These are phyloP conservation scores for Pseudopipra pipra DNA, from an alignment of 2,113 vertebrate genomes.

Conservation along the genomic window DNA sequence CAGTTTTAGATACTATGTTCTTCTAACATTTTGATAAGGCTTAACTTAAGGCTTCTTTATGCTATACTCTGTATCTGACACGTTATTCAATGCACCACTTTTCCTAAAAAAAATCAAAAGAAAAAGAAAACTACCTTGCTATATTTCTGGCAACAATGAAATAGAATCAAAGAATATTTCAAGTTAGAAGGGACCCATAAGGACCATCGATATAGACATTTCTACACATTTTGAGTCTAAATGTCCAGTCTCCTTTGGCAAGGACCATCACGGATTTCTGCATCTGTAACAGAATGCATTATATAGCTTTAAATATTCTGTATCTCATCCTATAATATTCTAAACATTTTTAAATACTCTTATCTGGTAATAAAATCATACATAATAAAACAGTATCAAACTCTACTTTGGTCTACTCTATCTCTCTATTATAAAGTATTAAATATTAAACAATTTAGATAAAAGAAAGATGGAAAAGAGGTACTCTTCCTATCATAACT, in stretches of 20 bases:
- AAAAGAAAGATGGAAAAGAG: constrained; percentile 38
- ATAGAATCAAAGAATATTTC: background rate
- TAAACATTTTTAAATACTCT: constrained; percentile 47
- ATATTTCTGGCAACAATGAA: background rate
- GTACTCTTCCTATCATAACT: constrained; percentile 37
- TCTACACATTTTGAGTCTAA: background rate
- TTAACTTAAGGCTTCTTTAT: background rate
- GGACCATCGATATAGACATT: background rate
- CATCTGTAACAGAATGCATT: background rate
- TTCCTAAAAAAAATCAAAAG: background rate
- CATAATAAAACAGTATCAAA: constrained; percentile 42
- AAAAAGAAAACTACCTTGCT: background rate
- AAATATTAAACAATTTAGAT: constrained; percentile 56
- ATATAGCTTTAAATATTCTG: background rate
- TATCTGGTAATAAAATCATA: constrained; percentile 35
- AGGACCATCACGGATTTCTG: background rate
- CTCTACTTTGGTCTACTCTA: constrained; percentile 21
- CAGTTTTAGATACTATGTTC: background rate
- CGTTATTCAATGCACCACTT: background rate
- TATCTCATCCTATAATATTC: background rate
- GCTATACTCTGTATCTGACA: background rate
- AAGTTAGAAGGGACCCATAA: background rate
- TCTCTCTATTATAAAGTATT: constrained; percentile 45
- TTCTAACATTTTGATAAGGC: background rate
- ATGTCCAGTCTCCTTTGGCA: background rate